Evolutionary conservation across 30 jellyfish, hydroid and myxozoan genomes (phyloP).

Genomic region (Cassiopea andromeda): DNA sequence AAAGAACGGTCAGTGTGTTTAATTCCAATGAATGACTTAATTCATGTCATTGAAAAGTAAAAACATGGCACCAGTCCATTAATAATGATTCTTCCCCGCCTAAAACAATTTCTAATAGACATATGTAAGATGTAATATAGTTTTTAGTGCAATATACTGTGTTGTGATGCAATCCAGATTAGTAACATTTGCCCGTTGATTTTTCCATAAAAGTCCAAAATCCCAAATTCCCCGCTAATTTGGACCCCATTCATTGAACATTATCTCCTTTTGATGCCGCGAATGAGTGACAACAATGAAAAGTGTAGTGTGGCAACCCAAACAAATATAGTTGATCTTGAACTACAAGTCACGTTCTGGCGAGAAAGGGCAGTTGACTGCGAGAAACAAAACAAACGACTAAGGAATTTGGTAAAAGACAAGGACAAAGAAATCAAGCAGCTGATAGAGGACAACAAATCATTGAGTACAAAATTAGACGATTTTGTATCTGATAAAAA

Average conservation of each 20-base stretch:
- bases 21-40: background rate
- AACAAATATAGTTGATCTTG: slow-evolving; percentile 14
- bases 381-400: slow-evolving; percentile 8
- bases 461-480: background rate
- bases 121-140: background rate
- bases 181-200: background rate
- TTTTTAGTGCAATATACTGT: background rate
- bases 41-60: background rate
- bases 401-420: slow-evolving; percentile 2
- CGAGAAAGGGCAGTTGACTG: slow-evolving; percentile 5
- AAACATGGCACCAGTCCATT: background rate
- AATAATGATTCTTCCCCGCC: background rate
- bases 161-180: background rate
- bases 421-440: slow-evolving; percentile 18
- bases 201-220: background rate
- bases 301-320: slow-evolving; percentile 23
- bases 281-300: slow-evolving; percentile 15
- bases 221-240: background rate
- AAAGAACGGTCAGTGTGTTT: slow-evolving; percentile 21
- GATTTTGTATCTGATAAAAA: background rate
- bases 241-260: background rate
- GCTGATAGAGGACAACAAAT: slow-evolving; percentile 8
- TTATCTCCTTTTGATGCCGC: slow-evolving; percentile 9
- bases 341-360: background rate
- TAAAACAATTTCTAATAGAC: background rate